phyloP scores from a whole-genome alignment of 2,113 vertebrate genomes.

The Crotalus viridis region DNA sequence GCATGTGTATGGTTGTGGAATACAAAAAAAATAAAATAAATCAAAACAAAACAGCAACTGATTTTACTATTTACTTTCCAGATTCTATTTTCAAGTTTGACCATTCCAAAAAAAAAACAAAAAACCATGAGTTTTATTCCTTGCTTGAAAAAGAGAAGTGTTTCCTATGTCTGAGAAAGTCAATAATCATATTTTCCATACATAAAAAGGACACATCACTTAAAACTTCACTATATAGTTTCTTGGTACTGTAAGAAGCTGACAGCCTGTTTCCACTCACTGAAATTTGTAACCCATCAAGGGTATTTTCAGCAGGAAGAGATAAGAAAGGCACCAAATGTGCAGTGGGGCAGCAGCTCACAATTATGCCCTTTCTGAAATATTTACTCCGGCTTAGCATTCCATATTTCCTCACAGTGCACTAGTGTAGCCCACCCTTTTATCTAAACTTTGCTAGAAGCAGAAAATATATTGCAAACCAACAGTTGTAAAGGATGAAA shows the following conservation, averaged over 20 bases:
- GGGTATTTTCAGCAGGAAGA: background rate
- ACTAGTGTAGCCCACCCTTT: conserved; percentile 43
- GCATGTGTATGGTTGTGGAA: conserved; percentile 57
- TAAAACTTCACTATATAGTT: conserved; percentile 55
- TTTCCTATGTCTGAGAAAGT: conserved; percentile 46
- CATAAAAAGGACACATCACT: conserved; percentile 41
- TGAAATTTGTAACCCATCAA: conserved; percentile 12
- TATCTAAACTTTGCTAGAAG: conserved; percentile 42
- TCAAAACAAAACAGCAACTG: conserved; percentile 40
- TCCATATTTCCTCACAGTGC: conserved; percentile 49
- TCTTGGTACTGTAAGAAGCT: conserved; percentile 42
- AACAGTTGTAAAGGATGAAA: conserved; percentile 46
- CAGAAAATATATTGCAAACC: conserved; percentile 9
- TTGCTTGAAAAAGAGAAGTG: conserved; percentile 16
- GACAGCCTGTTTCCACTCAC: conserved; percentile 38
- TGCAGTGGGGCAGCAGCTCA: conserved; percentile 48
- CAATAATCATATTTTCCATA: conserved; percentile 55
- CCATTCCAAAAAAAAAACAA: conserved; percentile 9
- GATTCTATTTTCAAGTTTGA: conserved; percentile 17
- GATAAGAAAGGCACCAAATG: conserved; percentile 60
- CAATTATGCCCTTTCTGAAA: conserved; percentile 15
- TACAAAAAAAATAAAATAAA: conserved; percentile 32
- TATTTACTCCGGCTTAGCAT: conserved; percentile 37
- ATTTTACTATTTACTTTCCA: conserved; percentile 64
- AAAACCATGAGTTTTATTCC: conserved; percentile 6